These are phyloP conservation scores for Cydia pomonella DNA, from an alignment of 1,140 invertebrate species.

Conservation along the genomic window DNA sequence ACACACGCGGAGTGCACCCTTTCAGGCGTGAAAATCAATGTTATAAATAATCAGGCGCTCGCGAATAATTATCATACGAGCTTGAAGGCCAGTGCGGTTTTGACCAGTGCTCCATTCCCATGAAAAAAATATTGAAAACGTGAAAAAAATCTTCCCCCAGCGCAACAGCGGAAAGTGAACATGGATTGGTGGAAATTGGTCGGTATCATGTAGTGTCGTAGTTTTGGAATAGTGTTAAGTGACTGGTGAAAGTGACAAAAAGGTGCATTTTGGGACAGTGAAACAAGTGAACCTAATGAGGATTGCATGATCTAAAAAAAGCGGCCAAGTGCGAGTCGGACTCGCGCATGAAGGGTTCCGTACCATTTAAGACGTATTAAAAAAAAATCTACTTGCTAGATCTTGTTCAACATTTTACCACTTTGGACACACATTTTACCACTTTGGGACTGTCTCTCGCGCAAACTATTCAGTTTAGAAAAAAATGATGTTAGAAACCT, in stretches of 20 bases:
- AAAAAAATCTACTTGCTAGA: no score
- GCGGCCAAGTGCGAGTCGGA: no score
- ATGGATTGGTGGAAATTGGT: slow-evolving; percentile 79
- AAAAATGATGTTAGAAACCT: no score
- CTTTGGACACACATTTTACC: no score
- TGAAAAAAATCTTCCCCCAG: slow-evolving; percentile 42
- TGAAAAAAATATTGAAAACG: slow-evolving; percentile 42
- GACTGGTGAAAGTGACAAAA: slow-evolving; percentile 47
- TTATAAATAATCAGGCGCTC: slow-evolving; percentile 73
- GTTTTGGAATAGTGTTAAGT: slow-evolving; percentile 36
- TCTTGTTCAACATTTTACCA: no score
- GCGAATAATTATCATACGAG: slow-evolving; percentile 70
- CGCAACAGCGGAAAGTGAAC: slow-evolving; percentile 49
- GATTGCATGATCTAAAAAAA: slow-evolving; percentile 17
- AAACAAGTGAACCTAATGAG: slow-evolving; percentile 23
- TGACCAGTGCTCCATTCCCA: slow-evolving; percentile 47
- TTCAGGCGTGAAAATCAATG: slow-evolving; percentile 79
- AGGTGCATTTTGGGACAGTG: slow-evolving; percentile 46
- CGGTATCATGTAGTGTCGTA: slow-evolving; percentile 54
- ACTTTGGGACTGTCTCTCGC: no score
- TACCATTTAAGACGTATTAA: no score
- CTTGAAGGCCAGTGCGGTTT: slow-evolving; percentile 62
- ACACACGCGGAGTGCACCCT: slow-evolving; percentile 46
- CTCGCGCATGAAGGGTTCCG: no score
- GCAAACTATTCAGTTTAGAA: no score